Base-by-base conservation (phyloP, 2,797 vertebrate species). In the Cossypha niveicapilla region DNA sequence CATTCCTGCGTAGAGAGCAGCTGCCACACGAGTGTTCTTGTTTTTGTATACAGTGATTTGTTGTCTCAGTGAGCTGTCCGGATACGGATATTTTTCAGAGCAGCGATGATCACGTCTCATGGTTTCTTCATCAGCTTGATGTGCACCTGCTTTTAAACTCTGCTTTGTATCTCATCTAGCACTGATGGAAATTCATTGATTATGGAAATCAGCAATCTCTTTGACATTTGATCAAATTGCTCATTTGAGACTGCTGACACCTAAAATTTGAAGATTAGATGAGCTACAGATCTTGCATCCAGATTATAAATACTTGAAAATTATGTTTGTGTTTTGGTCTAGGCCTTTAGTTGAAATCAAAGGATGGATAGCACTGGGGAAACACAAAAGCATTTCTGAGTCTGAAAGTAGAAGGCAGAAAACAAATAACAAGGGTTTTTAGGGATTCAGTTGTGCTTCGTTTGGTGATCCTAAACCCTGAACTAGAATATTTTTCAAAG, bases 61-160 rank as follows among this genome's bases (percentile, higher is more conserved):
- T 68, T 90, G 39, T 63, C 70, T 78, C 85, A 78, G 42, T 92
- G 91, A 94, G 85, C 89, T 94, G 92, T 86, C 92, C 39, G 19
- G 94, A 88, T 88, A 61, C 0, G 3, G 75, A 12, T 79, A 45
- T 30, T 81, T 77, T 79, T 74, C 44, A 34, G 27, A 84, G 45
- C 25, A 35, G 32, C 6, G 21, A 1, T 73, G 89, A 77, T 62
- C 70, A 24, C 62, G 75, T 88, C 44, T 11, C 22, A 91, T 41
- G 11, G 15, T 94, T 94, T 89, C 84, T 75, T 91, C 61, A 75
- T 65, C 79, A 66, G 25, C 70, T 41, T 90, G 19, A 35, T 53
- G 21, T 81, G 72, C 86, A 86, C 78, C 75, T 94, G 81, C 54
- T 79, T 93, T 81, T 47, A 71, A 61, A 51, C 16, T n/a, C 4